Base-by-base conservation (phyloP, 2,113 vertebrate genomes). In the Vombatus ursinus region DNA sequence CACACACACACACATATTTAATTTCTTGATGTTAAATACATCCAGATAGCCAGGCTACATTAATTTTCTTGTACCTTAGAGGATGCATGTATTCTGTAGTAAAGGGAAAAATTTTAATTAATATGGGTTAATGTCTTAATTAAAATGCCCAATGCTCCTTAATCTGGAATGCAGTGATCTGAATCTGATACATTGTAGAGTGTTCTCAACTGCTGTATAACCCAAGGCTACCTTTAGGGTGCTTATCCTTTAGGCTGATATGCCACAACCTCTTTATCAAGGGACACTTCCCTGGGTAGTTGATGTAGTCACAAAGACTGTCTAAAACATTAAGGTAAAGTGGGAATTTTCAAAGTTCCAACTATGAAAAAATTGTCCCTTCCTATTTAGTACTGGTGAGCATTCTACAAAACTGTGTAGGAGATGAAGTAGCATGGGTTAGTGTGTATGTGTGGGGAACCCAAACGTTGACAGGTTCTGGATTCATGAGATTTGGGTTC, bases 251-350 rank as follows among this genome's bases (percentile, higher is more conserved):
- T 16, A 24, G 90, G 2, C 37, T 28, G 6, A 47, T 93, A 57
- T 94, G 90, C 52, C 92, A 96, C 50, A 94, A 91, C 37, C 91
- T 90, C 28, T 37, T 94, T 92, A 95, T 23, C 89, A 92, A 93
- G 92, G 22, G 44, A 91, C 24, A 23, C 90, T 91, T 0, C 50
- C 84, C 0, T 61, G 37, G 95, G 26, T 22, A 37, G 26, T 91
- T 92, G 28, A 84, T 94, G 92, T 8, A 48, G 12, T 0, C 53
- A 48, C 31, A 52, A 91, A 89, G 24, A 68, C 12, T 49, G 11
- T 68, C 28, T 92, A 91, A 28, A 26, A 49, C 84, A 77, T 89
- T 90, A 91, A 61, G 89, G 52, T 48, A 61, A 50, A 16, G 28
- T 1, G 91, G 2, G n/a, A 96, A 50, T 54, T 90, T 6, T 61